Evolutionary conservation across 2,797 vertebrate species (phyloP).

Genomic region (Pristis pectinata): DNA sequence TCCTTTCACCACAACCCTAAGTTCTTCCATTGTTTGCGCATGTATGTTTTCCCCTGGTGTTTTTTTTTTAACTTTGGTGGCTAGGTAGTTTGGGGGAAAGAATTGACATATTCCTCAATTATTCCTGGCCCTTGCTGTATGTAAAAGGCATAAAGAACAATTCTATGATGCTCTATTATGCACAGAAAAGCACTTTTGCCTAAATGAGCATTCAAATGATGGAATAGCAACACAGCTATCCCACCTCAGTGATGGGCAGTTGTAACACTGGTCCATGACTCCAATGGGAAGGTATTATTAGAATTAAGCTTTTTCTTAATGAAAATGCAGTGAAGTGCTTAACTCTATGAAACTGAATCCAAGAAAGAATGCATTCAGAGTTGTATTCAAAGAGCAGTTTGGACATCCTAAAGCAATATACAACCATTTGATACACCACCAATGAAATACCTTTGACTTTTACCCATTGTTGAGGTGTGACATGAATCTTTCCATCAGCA

Average conservation of each 20-base stretch:
- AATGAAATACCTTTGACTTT: not conserved
- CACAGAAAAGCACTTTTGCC: not conserved
- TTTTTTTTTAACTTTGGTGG: not conserved
- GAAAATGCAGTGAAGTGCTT: not conserved
- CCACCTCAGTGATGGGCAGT: not conserved
- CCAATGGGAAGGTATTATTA: not conserved
- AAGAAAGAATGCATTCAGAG: not conserved
- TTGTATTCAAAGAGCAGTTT: too few relatives aligned
- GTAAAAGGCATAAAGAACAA: not conserved
- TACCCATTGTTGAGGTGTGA: too few relatives aligned
- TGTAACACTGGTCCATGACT: not conserved
- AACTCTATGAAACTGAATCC: not conserved
- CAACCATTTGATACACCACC: too few relatives aligned
- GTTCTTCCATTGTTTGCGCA: not conserved
- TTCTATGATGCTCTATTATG: not conserved
- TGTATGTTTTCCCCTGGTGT: not conserved
- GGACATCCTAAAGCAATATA: not conserved
- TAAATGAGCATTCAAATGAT: not conserved
- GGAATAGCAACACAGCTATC: not conserved
- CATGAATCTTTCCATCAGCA: not conserved
- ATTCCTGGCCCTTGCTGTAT: not conserved
- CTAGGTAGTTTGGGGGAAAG: not conserved
- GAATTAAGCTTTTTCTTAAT: not conserved
- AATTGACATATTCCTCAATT: not conserved
- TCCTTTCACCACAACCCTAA: not conserved